Base-by-base conservation (phyloP, 92 coral and sea anemone genomes). In the Bergia puertoricense region DNA sequence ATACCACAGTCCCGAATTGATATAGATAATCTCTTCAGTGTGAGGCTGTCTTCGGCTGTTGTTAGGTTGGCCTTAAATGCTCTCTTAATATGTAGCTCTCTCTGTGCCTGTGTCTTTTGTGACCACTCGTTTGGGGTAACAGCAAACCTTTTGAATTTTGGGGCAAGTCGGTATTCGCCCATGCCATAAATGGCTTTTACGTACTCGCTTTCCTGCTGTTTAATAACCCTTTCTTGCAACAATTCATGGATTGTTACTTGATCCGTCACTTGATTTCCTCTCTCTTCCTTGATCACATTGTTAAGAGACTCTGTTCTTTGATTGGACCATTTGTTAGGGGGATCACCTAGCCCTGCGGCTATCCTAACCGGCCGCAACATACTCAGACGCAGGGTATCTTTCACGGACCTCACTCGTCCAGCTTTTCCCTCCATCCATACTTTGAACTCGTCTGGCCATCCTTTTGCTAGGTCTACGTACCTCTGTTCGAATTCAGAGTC, bases 101-200 rank as follows among this genome's bases (percentile, higher is more conserved):
- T 51, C 77, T 92, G 95, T 77, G 81, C 88, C 7, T 36, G 71
- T 22, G 95, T 88, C 80, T 90, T 93, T 85, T 85, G 87, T 11
- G 95, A 88, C 93, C 95, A 93, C 37, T 23, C 69, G 16, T 79
- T 16, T 23, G 93, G 93, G 48, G 65, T 71, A 37, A 91, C 92
- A 14, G 90, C 86, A 85, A 51, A 79, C 42, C 46, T 22, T 22
- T 76, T 73, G 75, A 41, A 93, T n/a, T 69, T 41, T 18, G 91
- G 78, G 7, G 93, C 86, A 44, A 88, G 42, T 36, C 93, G 62
- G 57, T 93, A 88, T 43, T 94, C 91, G 4, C 95, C 94, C 92
- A 90, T 94, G 51, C 82, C 89, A 79, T 92, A 94, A 77, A 92
- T 90, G 37, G 88, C 88, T 69, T 67, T 85, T 46, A 74, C 16